phyloP scores from a whole-genome alignment of 92 coral and sea anemone species.

The Bergia puertoricense region DNA sequence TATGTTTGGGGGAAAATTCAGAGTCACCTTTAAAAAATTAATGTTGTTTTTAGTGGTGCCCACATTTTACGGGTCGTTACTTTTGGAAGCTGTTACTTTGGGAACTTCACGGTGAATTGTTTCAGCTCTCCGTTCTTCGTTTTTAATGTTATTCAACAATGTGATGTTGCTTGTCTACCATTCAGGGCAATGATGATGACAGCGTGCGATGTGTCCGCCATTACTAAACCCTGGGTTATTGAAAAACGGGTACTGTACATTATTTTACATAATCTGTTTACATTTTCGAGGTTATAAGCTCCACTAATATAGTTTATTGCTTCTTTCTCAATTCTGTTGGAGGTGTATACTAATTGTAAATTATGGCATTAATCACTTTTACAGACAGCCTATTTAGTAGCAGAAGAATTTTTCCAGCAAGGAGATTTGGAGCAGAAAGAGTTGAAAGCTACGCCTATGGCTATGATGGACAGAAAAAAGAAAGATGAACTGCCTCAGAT shows the following conservation, averaged over 20 bases:
- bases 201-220: constrained; percentile 97
- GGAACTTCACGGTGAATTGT: background rate
- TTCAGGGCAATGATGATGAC: constrained; percentile 98
- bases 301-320: too few species aligned
- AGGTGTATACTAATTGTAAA: background rate
- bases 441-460: constrained; percentile 92
- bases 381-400: constrained; percentile 93
- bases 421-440: constrained; percentile 95
- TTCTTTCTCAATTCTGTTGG: background rate
- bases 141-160: background rate
- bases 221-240: constrained; percentile 99
- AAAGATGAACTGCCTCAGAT: constrained; percentile 97
- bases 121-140: background rate
- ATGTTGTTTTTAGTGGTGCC: background rate
- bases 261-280: too few species aligned
- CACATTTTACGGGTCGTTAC: too few species aligned
- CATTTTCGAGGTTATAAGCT: too few species aligned
- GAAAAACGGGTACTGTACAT: constrained; percentile 82
- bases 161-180: background rate
- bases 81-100: background rate
- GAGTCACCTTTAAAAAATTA: background rate
- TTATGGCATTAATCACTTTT: background rate
- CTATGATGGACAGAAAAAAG: constrained; percentile 98
- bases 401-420: constrained; percentile 99
- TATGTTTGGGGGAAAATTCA: too few species aligned